These are phyloP conservation scores for Laspeyria flexula DNA, from an alignment of 2,888 invertebrate species.

Conservation along the genomic window DNA sequence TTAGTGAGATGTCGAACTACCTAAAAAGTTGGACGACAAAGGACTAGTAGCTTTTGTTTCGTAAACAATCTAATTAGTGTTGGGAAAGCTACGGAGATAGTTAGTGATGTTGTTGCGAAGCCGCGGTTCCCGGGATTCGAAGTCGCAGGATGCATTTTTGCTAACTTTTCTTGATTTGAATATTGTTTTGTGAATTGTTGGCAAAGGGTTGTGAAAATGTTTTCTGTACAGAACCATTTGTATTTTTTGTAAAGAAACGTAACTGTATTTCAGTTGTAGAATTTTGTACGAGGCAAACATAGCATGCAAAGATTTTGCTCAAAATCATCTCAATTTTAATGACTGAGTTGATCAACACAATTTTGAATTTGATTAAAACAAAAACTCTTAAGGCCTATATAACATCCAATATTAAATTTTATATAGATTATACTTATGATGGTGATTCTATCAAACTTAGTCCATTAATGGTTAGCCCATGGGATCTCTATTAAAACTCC, in stretches of 20 bases:
- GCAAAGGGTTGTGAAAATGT: neutral
- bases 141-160: neutral
- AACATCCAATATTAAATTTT: neutral
- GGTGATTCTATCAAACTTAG: constrained; percentile 1
- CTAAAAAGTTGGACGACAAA: constrained; percentile 55
- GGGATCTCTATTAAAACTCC: constrained; percentile 1
- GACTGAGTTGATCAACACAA: too few relatives aligned
- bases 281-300: too few relatives aligned
- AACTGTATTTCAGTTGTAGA: too few relatives aligned
- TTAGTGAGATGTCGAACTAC: constrained; percentile 45
- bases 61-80: constrained; percentile 67
- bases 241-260: too few relatives aligned
- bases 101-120: constrained; percentile 11
- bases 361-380: too few relatives aligned
- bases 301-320: too few relatives aligned
- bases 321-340: too few relatives aligned
- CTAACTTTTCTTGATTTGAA: neutral
- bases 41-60: constrained; percentile 57
- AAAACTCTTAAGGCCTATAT: too few relatives aligned
- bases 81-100: constrained; percentile 32
- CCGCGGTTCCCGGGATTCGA: constrained; percentile 1
- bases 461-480: neutral
- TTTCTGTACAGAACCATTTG: too few relatives aligned
- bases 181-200: neutral
- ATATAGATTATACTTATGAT: neutral